Evolutionary conservation across 2,888 invertebrate species (phyloP).

Genomic region (Alentia gelatinosa): DNA sequence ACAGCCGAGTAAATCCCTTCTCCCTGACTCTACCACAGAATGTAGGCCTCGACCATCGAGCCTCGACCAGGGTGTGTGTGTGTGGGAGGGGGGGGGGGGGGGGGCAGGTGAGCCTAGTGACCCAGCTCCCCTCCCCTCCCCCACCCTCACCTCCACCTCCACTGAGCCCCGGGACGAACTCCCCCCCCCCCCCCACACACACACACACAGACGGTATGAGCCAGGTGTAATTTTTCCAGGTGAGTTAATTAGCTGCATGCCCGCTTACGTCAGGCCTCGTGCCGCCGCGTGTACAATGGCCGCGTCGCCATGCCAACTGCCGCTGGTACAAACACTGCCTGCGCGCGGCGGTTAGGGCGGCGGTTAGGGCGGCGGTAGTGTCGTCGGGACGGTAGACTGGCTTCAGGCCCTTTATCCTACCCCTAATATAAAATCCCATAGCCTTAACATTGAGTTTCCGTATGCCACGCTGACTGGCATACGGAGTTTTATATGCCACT

Average conservation of each 20-base stretch:
- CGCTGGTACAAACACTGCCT: background rate
- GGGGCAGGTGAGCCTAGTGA: background rate
- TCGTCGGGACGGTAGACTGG: too few relatives aligned
- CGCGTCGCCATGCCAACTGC: background rate
- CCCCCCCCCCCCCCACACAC: background rate
- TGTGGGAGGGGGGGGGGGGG: background rate
- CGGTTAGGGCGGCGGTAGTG: too few relatives aligned
- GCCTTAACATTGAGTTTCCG: too few relatives aligned
- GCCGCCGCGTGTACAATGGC: background rate
- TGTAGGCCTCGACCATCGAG: too few relatives aligned
- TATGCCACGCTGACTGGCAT: too few relatives aligned
- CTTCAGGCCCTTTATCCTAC: too few relatives aligned
- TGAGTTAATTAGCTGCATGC: background rate
- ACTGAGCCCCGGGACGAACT: background rate
- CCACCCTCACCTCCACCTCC: background rate
- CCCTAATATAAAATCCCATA: too few relatives aligned
- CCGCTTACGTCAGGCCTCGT: constrained; percentile 16
- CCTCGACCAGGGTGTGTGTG: too few relatives aligned
- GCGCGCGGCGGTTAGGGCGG: too few relatives aligned
- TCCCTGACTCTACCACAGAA: too few relatives aligned
- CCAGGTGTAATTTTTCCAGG: constrained; percentile 23
- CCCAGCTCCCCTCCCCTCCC: background rate
- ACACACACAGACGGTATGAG: background rate
- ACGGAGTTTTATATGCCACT: too few relatives aligned
- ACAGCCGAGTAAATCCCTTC: too few relatives aligned